Evolutionary conservation across 2,888 invertebrate genomes (phyloP), one percentile per base, ranked within the genome.

Genomic region (Dolichopus griseipennis): DNA sequence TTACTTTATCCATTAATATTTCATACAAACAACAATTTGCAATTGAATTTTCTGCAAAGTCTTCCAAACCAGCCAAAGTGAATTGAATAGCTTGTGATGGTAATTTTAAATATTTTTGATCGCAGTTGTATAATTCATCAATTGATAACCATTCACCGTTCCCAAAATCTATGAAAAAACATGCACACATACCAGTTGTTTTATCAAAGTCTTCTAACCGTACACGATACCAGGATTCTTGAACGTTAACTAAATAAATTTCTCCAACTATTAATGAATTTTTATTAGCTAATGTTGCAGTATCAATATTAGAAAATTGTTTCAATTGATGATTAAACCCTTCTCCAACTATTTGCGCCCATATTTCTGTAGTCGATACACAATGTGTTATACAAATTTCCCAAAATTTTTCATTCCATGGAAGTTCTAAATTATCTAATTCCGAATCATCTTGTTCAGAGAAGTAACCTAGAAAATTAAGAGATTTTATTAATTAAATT

Each of bases 161-260:
- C 0, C 92, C 92, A 72, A 85, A 87, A 78, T 93, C 93, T 12
- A 92, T 88, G 70, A 91, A 87, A 73, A 89, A 89, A 67, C 89
- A 89, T 12, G 82, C 77, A 27, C 78, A 79, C 5, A 73, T 75
- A 2, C 83, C 84, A 41, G 81, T 80, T 1, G 83, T 79, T 27
- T 82, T 83, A 37, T 84, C 80, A 18, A 79, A 68, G 33, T 81
- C 76, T 64, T 84, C 80, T 2, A 87, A 84, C 37, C 85, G 78
- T 61, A 87, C 83, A 72, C 87, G 79, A 83, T 75, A 84, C 86
- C 77, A 87, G 76, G 77, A 84, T 77, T 86, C 85, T 79, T 70
- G 82, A 78, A 72, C 84, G 78, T 72, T 74, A 0, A 79, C 77
- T 37, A 81, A 74, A 69, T 81, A 83, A n/a, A 79, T 75, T 27